These are phyloP conservation scores for Drosophila repletoides DNA, from an alignment of 1,140 invertebrate genomes.

Conservation along the genomic window DNA sequence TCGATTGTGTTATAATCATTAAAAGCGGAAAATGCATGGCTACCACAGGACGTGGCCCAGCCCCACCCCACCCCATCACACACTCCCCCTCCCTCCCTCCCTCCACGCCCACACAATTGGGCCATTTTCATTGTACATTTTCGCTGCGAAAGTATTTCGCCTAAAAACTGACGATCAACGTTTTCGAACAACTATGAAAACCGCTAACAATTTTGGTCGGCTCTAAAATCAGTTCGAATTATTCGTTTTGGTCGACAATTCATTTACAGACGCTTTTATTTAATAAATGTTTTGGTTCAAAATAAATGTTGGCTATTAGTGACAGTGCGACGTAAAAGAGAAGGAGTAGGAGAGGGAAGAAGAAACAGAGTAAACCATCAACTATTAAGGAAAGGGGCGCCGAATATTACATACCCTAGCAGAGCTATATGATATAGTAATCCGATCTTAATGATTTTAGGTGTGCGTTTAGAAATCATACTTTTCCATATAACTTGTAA, in stretches of 20 bases:
- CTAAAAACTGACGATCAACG: constrained; percentile 14
- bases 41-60: constrained; percentile 22
- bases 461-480: too few relatives aligned
- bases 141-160: constrained; percentile 18
- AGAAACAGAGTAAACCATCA: too few relatives aligned
- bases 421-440: too few relatives aligned
- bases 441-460: too few relatives aligned
- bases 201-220: constrained; percentile 28
- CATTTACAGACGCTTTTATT: too few relatives aligned
- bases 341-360: too few relatives aligned
- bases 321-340: too few relatives aligned
- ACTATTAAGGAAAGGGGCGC: too few relatives aligned
- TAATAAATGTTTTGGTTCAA: too few relatives aligned
- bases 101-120: constrained; percentile 3
- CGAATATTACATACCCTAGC: too few relatives aligned
- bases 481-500: too few relatives aligned
- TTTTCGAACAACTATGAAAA: constrained; percentile 11
- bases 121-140: constrained; percentile 31
- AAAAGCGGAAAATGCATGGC: constrained; percentile 68
- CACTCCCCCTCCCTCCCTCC: background rate
- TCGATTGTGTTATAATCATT: constrained; percentile 80
- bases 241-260: background rate
- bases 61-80: constrained; percentile 3
- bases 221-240: constrained; percentile 9
- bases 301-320: too few relatives aligned